Conservation (phyloP, 1,140 invertebrate genomes). For the Drosophila obscura region DNA sequence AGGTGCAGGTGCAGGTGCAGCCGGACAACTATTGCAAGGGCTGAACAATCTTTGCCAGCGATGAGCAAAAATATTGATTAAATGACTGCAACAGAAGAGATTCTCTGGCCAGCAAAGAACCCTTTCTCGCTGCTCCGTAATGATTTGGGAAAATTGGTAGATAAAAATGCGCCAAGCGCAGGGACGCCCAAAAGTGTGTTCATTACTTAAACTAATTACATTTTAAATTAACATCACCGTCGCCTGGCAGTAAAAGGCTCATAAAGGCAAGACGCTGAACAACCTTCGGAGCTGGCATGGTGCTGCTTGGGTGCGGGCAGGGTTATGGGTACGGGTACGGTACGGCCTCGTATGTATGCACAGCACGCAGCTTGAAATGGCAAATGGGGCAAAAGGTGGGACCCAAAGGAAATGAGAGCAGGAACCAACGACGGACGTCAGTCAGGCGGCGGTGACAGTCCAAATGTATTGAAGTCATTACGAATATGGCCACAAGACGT, state of each 20-base stretch:
- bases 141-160: constrained; percentile 46
- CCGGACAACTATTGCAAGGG: constrained; percentile 1
- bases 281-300: constrained; percentile 3
- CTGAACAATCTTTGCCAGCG: not conserved
- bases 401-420: constrained; percentile 32
- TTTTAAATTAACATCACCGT: constrained; percentile 77
- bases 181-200: constrained; percentile 67
- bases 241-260: constrained; percentile 65
- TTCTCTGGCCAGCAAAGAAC: not conserved
- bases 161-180: constrained; percentile 44
- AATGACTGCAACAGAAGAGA: not conserved
- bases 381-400: constrained; percentile 27
- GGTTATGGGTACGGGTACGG: too few species aligned
- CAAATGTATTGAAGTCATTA: constrained; percentile 81
- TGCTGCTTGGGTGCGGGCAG: not conserved
- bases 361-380: constrained; percentile 57
- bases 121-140: constrained; percentile 3
- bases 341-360: constrained; percentile 62
- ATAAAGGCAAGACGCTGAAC: constrained; percentile 56
- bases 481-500: constrained; percentile 75
- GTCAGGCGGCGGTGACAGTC: constrained; percentile 66
- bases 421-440: constrained; percentile 41
- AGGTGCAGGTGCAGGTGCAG: constrained; percentile 6
- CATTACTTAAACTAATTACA: constrained; percentile 83
- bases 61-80: not conserved